Evolutionary conservation across 2,888 invertebrate genomes (phyloP), one percentile per base, ranked within the genome.

Genomic region (Ophion slaviceki): DNA sequence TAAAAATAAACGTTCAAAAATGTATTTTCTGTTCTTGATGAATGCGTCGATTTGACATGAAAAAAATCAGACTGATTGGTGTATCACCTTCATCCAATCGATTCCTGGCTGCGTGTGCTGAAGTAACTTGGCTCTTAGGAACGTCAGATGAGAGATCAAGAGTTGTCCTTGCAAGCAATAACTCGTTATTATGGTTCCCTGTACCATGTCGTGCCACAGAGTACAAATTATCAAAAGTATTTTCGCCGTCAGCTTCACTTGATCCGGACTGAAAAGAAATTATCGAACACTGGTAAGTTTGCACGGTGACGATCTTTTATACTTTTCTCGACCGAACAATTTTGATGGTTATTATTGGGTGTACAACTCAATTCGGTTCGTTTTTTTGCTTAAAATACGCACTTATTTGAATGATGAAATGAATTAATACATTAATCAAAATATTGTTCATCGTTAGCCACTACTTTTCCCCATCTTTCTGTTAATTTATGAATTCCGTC

Each of bases 101-200:
- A 97, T 93, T 0, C 97, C 96, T 47, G 96, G 95, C 68, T 97
- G 96, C 20, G 96, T 96, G 89, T 97, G 95, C 91, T 97, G 97
- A 6, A 97, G 94, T 66, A 97, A 93, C 88, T 97, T 96, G 76
- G 96, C 96, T 88, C 96, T 96, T 40, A 97, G 94, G 90, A 97
- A 97, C 90, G 96, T 95, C 72, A 97, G 95, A 91, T 97, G 97
- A 0, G 96, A 96, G 85, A 96, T 96, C 87, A 98, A 92, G 80
- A 98, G 94, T 92, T 97, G 97, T 71, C 97, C 97, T 94, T 98
- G 97, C 32, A 98, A 95, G 90, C 97, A 97, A 93, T 97, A 98
- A 93, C 97, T 97, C 47, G 97, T 96, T 87, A 97, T 96, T 77
- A 97, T 96, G 4, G 97, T 96, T n/a, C 97, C 97, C 94, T 97